Evolutionary conservation across 53 echinoderm and acorn worm genomes (phyloP).

Genomic region (Temnopleurus reevesii): DNA sequence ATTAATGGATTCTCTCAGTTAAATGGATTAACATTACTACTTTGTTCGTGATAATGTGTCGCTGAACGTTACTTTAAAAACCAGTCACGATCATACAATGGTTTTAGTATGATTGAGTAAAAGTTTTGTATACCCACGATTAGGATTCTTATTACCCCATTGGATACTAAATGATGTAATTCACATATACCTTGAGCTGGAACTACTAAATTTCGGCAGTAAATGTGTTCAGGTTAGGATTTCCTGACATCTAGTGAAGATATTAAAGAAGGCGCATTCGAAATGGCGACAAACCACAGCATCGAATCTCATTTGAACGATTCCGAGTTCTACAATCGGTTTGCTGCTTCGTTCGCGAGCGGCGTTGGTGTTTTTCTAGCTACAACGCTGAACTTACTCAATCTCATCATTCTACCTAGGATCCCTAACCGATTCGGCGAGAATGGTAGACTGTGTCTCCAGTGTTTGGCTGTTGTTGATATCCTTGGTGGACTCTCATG

Average conservation of each 20-base stretch:
- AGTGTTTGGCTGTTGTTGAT: constrained; percentile 46
- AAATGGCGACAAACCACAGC: not conserved
- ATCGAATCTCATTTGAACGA: not conserved
- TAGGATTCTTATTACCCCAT: too few relatives aligned
- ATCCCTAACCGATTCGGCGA: constrained; percentile 47
- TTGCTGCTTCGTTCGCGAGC: constrained; percentile 18
- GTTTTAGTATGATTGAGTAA: too few relatives aligned
- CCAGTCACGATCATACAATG: too few relatives aligned
- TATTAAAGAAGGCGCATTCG: not conserved
- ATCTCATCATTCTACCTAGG: constrained; percentile 33
- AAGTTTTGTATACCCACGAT: too few relatives aligned
- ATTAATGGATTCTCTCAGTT: too few relatives aligned
- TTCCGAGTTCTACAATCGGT: not conserved
- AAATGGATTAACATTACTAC: too few relatives aligned
- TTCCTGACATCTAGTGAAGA: not conserved
- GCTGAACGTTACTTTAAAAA: too few relatives aligned
- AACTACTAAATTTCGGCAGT: too few relatives aligned
- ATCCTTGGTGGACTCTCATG: constrained; percentile 36
- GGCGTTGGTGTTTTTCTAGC: constrained; percentile 18
- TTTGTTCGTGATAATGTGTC: too few relatives aligned
- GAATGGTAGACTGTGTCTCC: constrained; percentile 50
- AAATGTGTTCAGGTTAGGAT: too few relatives aligned
- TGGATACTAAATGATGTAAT: too few relatives aligned
- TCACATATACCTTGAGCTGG: too few relatives aligned
- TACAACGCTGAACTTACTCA: constrained; percentile 18